Evolutionary conservation across 2,797 vertebrate genomes (phyloP).

Genomic region (Trachops cirrhosus): DNA sequence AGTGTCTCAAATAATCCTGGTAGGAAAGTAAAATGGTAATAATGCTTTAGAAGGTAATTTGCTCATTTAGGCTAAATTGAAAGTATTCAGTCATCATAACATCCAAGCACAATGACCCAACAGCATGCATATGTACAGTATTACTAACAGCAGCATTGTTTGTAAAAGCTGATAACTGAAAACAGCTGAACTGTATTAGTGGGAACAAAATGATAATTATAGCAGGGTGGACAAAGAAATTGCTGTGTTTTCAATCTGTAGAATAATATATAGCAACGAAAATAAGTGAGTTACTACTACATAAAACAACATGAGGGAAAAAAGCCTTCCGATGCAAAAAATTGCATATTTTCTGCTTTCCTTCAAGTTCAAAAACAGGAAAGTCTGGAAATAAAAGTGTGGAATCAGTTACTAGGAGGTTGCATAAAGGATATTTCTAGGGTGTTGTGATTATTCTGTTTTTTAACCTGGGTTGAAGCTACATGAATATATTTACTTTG

Average conservation of each 20-base stretch:
- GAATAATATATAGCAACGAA: not conserved
- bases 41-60: not conserved
- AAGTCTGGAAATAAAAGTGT: not conserved
- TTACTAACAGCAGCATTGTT: not conserved
- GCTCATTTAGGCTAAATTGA: not conserved
- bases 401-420: not conserved
- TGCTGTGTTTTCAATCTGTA: not conserved
- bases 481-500: not conserved
- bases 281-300: not conserved
- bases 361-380: not conserved
- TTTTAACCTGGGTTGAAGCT: not conserved
- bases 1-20: not conserved
- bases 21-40: not conserved
- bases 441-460: not conserved
- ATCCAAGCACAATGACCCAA: not conserved
- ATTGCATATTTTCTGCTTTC: not conserved
- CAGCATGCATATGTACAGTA: not conserved
- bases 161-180: not conserved
- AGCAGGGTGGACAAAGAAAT: not conserved
- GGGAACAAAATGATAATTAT: not conserved
- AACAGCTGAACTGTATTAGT: not conserved
- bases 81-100: not conserved
- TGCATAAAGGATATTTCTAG: not conserved
- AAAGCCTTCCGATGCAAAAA: not conserved
- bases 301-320: not conserved